Base-by-base conservation (phyloP, 2,797 vertebrate genomes). In the Setipinna tenuifilis region DNA sequence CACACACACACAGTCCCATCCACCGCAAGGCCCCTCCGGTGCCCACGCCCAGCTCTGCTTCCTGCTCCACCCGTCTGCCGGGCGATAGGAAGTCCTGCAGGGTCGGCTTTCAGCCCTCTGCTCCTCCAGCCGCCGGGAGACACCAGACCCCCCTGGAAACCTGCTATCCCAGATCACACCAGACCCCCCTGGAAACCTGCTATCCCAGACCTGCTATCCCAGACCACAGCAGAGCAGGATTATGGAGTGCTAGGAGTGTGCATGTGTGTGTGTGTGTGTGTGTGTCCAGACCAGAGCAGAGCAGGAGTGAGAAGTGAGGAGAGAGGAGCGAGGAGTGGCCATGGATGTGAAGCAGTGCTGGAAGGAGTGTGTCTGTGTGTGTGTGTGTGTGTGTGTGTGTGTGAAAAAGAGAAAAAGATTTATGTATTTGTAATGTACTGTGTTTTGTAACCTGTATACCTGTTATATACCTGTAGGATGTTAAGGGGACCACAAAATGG, bases 51-150 rank as follows among this genome's bases (percentile, higher is more conserved):
- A 44, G 31, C 71, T 78, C 71, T 17, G 35, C 71, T 78, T 78
- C 71, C 71, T 78, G 71, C 41, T 78, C 19, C 9, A 35, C 46
- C 78, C 21, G 46, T 41, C 68, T 80, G 83, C 28, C 21, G 68
- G 17, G 25, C 65, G 58, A 78, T 80, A 84, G 83, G 78, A 31
- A 46, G 14, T 59, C 71, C 84, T 85, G 75, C 50, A 11, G 71
- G 71, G 71, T 78, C 71, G 71, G 71, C 71, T 78, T 78, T 78
- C 71, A 78, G 31, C 35, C 78, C 31, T 59, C 84, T 48, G 75
- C 23, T 44, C 80, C 61, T 61, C 58, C 87, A 84, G 65, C 75
- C 65, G 31, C 82, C 68, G 28, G 82, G 84, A 84, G 84, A 86
- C 84, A 88, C 71, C 71, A 78, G 71, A 78, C 71, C 71, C 71